Evolutionary conservation across 2,113 vertebrate genomes (phyloP), one percentile per base, ranked within the genome.

Genomic region (Bombycilla garrulus): DNA sequence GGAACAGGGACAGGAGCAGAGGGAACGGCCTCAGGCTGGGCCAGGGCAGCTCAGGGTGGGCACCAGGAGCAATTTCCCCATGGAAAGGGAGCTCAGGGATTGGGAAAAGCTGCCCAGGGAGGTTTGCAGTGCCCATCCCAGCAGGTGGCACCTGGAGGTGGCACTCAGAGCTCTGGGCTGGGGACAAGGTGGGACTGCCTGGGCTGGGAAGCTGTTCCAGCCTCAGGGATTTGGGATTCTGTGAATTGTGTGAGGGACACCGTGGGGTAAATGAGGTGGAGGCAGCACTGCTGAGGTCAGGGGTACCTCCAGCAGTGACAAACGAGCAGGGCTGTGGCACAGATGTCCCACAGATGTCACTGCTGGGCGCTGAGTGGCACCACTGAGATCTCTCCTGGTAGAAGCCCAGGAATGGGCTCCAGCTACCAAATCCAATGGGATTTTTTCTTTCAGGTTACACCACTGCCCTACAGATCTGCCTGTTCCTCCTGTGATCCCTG

Each of bases 161-260:
- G 65, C 64, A 58, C 65, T 69, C 5, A 50, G 62, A 1, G 61
- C 26, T 44, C 61, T 45, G 61, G 38, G 61, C 77, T 36, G 79
- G 77, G 33, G 38, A 45, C 61, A 54, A 38, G 50, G 40, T 47
- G 10, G 81, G 4, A 3, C 42, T n/a, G 0, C 4, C 0, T 23
- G 70, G 35, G 24, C 70, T 76, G 45, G 69, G 28, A 73, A 40
- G 23, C 18, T 84, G 47, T 56, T 6, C 70, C 82, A 74, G 2
- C 18, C 11, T 2, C 28, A 2, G 51, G 61, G 17, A 72, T 83
- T 2, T 1, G 0, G 38, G n/a, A 24, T 69, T 12, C 5, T 60
- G 17, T 6, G 81, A 45, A 0, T 33, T 33, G 15, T 28, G 14
- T 28, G 12, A 69, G 54, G 9, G 35, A 84, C 18, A 23, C 35